phyloP scores from a whole-genome alignment of 2,113 vertebrate genomes.

The Strigops habroptila region DNA sequence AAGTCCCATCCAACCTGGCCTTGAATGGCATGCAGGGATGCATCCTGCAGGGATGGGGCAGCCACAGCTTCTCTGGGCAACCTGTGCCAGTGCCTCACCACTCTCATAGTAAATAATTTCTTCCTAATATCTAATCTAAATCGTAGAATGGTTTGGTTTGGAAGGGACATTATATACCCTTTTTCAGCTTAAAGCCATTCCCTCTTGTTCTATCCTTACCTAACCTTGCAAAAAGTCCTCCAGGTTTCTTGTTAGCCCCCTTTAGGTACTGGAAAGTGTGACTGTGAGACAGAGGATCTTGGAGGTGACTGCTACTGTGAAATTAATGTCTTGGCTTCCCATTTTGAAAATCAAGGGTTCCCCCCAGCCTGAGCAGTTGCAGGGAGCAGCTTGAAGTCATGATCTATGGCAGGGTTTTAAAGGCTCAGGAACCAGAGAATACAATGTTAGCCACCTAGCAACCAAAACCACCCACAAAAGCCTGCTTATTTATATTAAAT shows the following conservation, averaged over 20 bases:
- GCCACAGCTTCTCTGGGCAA: background rate
- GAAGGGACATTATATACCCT: background rate
- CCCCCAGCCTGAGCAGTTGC: background rate
- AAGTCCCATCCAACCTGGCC: background rate
- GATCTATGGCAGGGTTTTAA: background rate
- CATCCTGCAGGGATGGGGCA: background rate
- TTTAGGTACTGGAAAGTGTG: background rate
- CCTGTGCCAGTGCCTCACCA: background rate
- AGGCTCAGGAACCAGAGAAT: background rate
- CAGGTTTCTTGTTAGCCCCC: background rate
- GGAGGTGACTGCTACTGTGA: background rate
- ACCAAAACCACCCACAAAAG: background rate
- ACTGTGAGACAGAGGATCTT: background rate
- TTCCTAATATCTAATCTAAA: background rate
- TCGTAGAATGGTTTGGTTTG: background rate
- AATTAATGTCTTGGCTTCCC: background rate
- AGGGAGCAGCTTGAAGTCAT: background rate
- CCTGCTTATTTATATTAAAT: background rate
- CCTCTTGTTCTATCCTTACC: background rate
- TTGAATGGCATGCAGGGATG: too few species aligned
- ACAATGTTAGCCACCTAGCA: background rate
- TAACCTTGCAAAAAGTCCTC: background rate
- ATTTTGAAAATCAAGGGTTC: background rate
- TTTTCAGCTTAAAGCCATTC: background rate
- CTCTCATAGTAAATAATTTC: background rate